Evolutionary conservation across 2,113 vertebrate genomes (phyloP).

Genomic region (Pteronura brasiliensis): DNA sequence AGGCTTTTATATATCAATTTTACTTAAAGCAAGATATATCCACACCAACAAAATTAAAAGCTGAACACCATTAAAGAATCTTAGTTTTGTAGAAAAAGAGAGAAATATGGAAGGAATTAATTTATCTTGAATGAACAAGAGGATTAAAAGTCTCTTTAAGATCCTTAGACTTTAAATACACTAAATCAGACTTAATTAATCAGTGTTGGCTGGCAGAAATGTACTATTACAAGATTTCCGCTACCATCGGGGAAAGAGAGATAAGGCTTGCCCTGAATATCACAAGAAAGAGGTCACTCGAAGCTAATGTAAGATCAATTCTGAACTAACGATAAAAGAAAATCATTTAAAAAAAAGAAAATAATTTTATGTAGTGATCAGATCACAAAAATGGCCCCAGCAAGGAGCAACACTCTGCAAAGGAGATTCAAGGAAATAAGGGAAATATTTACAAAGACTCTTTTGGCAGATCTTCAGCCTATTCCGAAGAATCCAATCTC

Average conservation of each 20-base stretch:
- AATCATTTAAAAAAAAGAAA: constrained; percentile 15
- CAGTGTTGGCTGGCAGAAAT: constrained; percentile 3
- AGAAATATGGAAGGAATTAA: constrained; percentile 37
- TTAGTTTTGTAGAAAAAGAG: constrained; percentile 13
- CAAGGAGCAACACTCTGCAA: neutral
- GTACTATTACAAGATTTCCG: neutral
- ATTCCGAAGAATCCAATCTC: neutral
- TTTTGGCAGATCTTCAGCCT: neutral
- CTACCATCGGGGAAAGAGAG: neutral
- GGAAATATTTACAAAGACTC: constrained; percentile 24
- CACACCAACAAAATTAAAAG: neutral
- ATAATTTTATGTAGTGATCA: neutral
- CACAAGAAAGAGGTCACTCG: neutral
- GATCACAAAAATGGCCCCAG: constrained; percentile 38
- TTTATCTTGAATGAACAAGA: constrained; percentile 33
- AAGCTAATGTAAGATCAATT: constrained; percentile 38
- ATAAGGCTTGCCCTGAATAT: neutral
- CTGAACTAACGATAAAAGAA: constrained; percentile 55
- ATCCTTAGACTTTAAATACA: constrained; percentile 28
- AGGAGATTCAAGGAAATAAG: constrained; percentile 32
- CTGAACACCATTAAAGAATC: neutral
- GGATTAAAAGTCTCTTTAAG: constrained; percentile 31
- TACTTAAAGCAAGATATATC: constrained; percentile 29
- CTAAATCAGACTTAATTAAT: constrained; percentile 24
- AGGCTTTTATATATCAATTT: neutral